A percentile compares a stretch with the other conserved stretches of the same genome.
Conservation (phyloP, 2,888 invertebrate genomes). For the Nasonia oneida region DNA sequence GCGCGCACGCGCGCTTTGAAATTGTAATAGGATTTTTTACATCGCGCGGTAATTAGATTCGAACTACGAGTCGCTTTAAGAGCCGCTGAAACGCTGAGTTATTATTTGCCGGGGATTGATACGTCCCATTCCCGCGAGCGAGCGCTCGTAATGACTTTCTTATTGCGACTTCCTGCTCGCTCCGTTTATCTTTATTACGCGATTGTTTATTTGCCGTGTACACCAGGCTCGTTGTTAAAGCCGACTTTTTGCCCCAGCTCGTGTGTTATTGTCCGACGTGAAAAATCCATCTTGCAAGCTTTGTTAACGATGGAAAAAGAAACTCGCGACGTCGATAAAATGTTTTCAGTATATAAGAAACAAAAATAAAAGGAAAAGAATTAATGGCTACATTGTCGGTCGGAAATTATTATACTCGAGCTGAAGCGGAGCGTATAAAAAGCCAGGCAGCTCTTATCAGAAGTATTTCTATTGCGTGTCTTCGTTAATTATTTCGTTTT, state of each 20-base stretch:
- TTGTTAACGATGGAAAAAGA: not conserved
- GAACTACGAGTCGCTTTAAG: not conserved
- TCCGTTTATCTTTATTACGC: conserved; percentile 19
- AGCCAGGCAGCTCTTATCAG: not conserved
- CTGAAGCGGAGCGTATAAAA: not conserved
- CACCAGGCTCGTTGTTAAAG: not conserved
- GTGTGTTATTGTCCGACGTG: not conserved
- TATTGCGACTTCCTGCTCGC: not conserved
- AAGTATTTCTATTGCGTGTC: not conserved
- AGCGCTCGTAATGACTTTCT: not conserved
- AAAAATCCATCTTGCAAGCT: not conserved
- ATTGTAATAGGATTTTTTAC: not conserved
- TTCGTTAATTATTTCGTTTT: not conserved
- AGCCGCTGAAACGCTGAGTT: conserved; percentile 2
- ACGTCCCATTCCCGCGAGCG: not conserved
- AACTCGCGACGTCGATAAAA: not conserved
- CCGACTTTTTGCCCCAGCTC: not conserved
- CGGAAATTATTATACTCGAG: not conserved
- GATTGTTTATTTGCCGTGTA: conserved; percentile 10
- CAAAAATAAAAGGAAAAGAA: not conserved
- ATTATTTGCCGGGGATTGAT: conserved; percentile 5
- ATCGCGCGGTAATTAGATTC: not conserved
- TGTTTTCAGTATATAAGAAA: not conserved
- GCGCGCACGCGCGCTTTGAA: not conserved
- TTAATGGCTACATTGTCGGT: not conserved